Percentiles rank a stretch among this genome's conserved stretches.
Conservation (phyloP, 2,888 invertebrate species). For the Diogma glabrata region DNA sequence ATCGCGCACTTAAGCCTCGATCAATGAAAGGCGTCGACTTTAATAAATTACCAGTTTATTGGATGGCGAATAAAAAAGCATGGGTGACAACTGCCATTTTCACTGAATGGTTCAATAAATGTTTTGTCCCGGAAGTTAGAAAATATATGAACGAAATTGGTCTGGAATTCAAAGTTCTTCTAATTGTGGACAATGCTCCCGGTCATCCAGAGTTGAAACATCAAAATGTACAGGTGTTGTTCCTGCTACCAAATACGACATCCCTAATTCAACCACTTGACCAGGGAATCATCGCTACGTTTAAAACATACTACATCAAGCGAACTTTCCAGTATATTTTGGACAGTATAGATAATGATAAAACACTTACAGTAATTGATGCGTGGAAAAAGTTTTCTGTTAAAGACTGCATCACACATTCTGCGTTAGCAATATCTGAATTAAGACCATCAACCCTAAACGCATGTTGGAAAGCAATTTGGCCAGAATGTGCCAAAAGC, state of each 20-base stretch:
- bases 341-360: not conserved
- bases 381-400: not conserved
- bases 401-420: not conserved
- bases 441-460: not conserved
- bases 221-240: not conserved
- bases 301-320: slow-evolving; percentile 1
- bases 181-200: slow-evolving; percentile 17
- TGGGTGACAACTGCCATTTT: not conserved
- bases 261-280: slow-evolving; percentile 1
- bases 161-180: slow-evolving; percentile 7
- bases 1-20: not conserved
- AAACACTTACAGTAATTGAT: not conserved
- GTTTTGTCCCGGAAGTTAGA: not conserved
- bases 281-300: not conserved
- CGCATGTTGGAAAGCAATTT: too few species aligned
- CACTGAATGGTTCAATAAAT: too few species aligned
- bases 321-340: not conserved
- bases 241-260: slow-evolving; percentile 1
- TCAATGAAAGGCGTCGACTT: not conserved
- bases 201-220: not conserved
- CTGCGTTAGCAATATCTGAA: not conserved
- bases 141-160: not conserved
- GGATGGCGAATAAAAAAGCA: not conserved
- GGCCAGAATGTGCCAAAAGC: too few species aligned
- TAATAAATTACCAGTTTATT: not conserved